Conservation (phyloP, 2,888 invertebrate genomes). For the Mesorhabditis spiculigera region DNA sequence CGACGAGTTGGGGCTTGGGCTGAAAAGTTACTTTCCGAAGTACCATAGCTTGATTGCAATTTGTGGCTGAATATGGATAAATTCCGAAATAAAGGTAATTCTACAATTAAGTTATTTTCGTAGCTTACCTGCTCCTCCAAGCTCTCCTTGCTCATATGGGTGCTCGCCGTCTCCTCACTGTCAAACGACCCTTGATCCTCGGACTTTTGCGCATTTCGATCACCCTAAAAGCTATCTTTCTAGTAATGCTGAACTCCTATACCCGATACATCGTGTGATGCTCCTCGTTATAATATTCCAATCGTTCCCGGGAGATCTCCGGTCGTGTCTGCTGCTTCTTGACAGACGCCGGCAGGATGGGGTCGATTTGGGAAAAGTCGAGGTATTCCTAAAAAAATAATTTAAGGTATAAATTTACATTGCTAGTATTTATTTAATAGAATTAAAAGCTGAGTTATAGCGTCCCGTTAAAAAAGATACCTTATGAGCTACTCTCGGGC, state of each 20-base stretch:
- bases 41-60: not conserved
- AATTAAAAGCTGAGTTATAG: not conserved
- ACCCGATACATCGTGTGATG: not conserved
- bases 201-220: not conserved
- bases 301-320: not conserved
- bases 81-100: not conserved
- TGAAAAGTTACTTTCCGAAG: not conserved
- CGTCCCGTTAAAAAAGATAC: not conserved
- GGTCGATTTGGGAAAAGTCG: not conserved
- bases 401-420: not conserved
- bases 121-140: slow-evolving; percentile 4
- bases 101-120: not conserved
- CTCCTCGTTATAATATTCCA: not conserved
- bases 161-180: slow-evolving; percentile 6
- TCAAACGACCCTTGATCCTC: not conserved
- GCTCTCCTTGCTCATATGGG: slow-evolving; percentile 4
- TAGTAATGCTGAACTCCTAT: not conserved
- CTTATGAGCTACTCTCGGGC: not conserved
- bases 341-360: not conserved
- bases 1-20: slow-evolving; percentile 2
- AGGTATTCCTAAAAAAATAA: slow-evolving; percentile 3
- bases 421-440: not conserved
- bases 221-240: not conserved
- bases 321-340: not conserved
- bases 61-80: no score